phyloP scores from a whole-genome alignment of 2,888 invertebrate species.

The Drosophila monieri region DNA sequence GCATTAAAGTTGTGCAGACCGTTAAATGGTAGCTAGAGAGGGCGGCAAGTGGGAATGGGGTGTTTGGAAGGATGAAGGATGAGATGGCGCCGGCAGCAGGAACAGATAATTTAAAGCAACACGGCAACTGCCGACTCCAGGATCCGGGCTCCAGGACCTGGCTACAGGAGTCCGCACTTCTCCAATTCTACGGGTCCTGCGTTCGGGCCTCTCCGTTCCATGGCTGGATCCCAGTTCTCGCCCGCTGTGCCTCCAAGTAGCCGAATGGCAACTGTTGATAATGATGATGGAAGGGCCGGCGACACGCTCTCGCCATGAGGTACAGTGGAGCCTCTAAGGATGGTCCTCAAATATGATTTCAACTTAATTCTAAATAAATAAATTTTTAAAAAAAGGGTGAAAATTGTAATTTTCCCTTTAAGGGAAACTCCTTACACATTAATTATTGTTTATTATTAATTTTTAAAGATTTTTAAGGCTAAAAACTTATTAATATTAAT shows the following conservation, averaged over 20 bases:
- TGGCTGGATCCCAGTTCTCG: slow-evolving; percentile 1
- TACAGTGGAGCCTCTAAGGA: slow-evolving; percentile 28
- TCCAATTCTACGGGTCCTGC: slow-evolving; percentile 1
- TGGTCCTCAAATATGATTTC: no score
- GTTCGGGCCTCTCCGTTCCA: neutral
- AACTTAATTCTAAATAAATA: no score
- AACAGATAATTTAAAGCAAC: slow-evolving; percentile 61
- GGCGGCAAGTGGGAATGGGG: no score
- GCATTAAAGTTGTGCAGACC: neutral
- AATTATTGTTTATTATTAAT: no score
- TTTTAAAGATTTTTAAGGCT: no score
- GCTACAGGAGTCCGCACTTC: neutral
- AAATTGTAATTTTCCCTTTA: no score
- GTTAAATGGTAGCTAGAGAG: slow-evolving; percentile 6
- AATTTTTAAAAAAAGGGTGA: no score
- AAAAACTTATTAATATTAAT: neutral
- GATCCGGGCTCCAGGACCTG: neutral
- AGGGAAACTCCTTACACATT: no score
- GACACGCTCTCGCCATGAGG: slow-evolving; percentile 33
- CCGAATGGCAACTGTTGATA: slow-evolving; percentile 66
- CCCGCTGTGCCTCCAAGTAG: slow-evolving; percentile 14
- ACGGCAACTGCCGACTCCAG: slow-evolving; percentile 27
- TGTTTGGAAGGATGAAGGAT: neutral
- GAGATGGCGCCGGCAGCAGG: slow-evolving; percentile 24
- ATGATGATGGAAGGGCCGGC: slow-evolving; percentile 65